Evolutionary conservation across 23 tunicate species (phyloP), one percentile per base, ranked within the genome.

Genomic region (Diplosoma virens): DNA sequence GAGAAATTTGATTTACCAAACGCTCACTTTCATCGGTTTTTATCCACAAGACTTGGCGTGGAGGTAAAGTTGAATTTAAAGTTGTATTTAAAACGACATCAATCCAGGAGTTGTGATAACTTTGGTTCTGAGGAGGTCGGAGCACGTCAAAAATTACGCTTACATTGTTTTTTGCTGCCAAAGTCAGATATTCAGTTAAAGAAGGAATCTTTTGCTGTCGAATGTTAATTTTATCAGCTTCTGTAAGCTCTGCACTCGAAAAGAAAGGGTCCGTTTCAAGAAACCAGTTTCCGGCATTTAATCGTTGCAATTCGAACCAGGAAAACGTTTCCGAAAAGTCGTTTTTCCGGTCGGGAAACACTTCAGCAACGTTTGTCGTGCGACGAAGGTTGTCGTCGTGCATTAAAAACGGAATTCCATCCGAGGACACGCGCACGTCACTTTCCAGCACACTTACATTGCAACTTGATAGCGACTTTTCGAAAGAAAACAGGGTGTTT

Each of bases 231-330:
- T 74, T 84, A 32, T 84, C 81, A 0, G 60, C 73, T 1, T 79
- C 75, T 20, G 74, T 68, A 18, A 90, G 71, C 1, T 3, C 28
- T 21, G 32, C 47, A 29, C 69, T 81, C 22, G 77, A 79, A 1
- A 77, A 41, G 71, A 71, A 90, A 27, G 97, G 97, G 66, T 90
- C 78, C 0, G 54, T 34, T 25, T 79, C 31, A 1, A 90, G 71
- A 79, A 47, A 84, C 97, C 97, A 90, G 17, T 74, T 47, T 1
- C 97, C 97, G 16, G 97, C 89, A 66, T 90, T 77, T 9, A 90
- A 79, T 37, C 71, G 73, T 37, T 83, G 89, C 25, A 89, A 70
- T 72, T 90, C 86, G 20, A 35, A 37, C 97, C 97, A 90, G 16
- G 82, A 50, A 56, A 90, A 90, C 7, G 41, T 58, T 36, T 73